Conservation (phyloP, 2,888 invertebrate species). For the Pseudolycoriella hygida region DNA sequence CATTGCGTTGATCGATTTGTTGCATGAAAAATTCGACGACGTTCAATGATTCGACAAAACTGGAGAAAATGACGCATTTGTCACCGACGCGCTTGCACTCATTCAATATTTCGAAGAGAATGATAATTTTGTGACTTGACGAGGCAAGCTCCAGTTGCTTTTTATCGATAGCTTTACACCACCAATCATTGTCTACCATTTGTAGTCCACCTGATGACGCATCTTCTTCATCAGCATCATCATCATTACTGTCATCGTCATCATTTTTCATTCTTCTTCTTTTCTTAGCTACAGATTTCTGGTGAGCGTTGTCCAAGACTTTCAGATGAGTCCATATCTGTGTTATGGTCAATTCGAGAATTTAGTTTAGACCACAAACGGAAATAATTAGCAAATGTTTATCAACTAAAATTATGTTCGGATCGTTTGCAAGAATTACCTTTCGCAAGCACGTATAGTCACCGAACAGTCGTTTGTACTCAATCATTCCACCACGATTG, state of each 20-base stretch:
- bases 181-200: constrained; percentile 38
- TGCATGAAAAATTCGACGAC: constrained; percentile 63
- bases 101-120: constrained; percentile 60
- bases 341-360: constrained; percentile 1
- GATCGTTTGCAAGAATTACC: constrained; percentile 13
- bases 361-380: not conserved
- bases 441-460: constrained; percentile 34
- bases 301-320: constrained; percentile 32
- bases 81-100: constrained; percentile 62
- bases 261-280: constrained; percentile 17
- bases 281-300: not conserved
- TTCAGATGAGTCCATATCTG: constrained; percentile 53
- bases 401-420: no score
- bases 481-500: constrained; percentile 21
- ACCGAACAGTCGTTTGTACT: constrained; percentile 31
- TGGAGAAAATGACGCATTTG: constrained; percentile 69
- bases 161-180: constrained; percentile 42
- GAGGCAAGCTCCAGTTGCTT: constrained; percentile 43
- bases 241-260: constrained; percentile 27
- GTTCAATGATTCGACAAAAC: constrained; percentile 57
- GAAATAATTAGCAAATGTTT: no score
- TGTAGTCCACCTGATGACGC: constrained; percentile 20
- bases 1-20: constrained; percentile 25
- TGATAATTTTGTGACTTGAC: constrained; percentile 57
- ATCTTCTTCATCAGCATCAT: constrained; percentile 25